Evolutionary conservation across 2,797 vertebrate species (phyloP).

Genomic region (Galago senegalensis): DNA sequence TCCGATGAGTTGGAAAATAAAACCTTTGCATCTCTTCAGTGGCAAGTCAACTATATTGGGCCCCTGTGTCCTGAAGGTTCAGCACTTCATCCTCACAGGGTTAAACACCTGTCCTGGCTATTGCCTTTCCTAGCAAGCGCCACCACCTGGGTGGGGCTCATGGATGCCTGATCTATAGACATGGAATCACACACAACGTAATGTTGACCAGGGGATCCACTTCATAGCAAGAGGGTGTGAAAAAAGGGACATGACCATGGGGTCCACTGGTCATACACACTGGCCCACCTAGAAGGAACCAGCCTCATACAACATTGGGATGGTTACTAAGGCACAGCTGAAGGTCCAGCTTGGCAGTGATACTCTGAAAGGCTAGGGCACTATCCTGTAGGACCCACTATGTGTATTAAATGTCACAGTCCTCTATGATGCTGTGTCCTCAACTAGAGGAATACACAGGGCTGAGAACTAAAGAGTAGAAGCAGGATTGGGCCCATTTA

Average conservation of each 20-base stretch:
- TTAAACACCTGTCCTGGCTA: not conserved
- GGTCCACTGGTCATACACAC: too few species aligned
- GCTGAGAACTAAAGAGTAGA: not conserved
- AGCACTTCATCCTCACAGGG: not conserved
- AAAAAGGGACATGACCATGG: not conserved
- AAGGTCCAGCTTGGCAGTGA: not conserved
- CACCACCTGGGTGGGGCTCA: not conserved
- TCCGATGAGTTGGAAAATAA: slow-evolving; percentile 31
- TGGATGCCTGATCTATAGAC: not conserved
- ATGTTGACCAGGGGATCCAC: not conserved
- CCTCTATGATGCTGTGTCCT: not conserved
- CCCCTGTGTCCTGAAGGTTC: not conserved
- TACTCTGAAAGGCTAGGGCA: not conserved
- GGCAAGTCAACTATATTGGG: not conserved
- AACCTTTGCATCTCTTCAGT: not conserved
- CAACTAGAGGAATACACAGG: not conserved
- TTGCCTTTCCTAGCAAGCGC: not conserved
- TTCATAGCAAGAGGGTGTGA: not conserved
- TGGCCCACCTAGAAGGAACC: not conserved
- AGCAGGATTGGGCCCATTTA: not conserved
- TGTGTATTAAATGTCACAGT: not conserved
- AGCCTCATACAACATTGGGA: not conserved
- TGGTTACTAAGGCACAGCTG: not conserved
- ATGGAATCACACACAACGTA: not conserved
- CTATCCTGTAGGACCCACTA: not conserved